Base-by-base conservation (phyloP, 2,113 vertebrate species). In the Ia io region DNA sequence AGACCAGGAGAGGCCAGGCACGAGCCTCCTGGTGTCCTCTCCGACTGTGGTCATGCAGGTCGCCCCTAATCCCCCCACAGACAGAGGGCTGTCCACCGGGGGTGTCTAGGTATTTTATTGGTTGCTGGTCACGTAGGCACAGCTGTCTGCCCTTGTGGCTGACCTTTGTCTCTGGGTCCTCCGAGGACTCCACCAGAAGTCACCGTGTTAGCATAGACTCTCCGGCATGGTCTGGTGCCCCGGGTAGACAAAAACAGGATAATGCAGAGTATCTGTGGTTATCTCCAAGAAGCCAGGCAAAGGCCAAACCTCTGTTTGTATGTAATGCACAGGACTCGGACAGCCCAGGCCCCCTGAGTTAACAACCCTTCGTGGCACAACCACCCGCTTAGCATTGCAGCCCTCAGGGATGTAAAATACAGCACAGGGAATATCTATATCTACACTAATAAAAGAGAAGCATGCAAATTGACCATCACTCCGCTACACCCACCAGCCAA, bases 81-180 rank as follows among this genome's bases (percentile, higher is more conserved):
- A 3, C 3, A 5, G 37, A 9, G 44, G 3, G 12, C 1, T 4
- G 14, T 4, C 61, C 44, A 7, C 35, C 13, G 1, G 30, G 22
- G 23, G 2, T 42, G 7, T 20, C 23, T 13, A 0, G 40, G 70
- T 5, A 35, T 74, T 49, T 25, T 74, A 23, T 0, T 76, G 56
- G 77, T 30, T 12, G 12, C 51, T n/a, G 35, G 18, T 69, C 53
- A 32, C 0, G 9, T 13, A 9, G 37, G 37, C 47, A 22, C 9
- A 1, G 40, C 56, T 74, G 13, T 1, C 85, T 12, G 18, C 25
- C 8, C 6, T 4, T 18, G 7, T 22, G 7, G 10, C 40, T 76
- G 73, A 42, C 42, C 23, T 53, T 37, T 35, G 12, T 30, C 18
- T 85, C 61, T n/a, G 28, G n/a, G 28, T 5, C 47, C 59, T 51